Conservation (phyloP, 2,113 vertebrate species). For the Hystrix brachyura region DNA sequence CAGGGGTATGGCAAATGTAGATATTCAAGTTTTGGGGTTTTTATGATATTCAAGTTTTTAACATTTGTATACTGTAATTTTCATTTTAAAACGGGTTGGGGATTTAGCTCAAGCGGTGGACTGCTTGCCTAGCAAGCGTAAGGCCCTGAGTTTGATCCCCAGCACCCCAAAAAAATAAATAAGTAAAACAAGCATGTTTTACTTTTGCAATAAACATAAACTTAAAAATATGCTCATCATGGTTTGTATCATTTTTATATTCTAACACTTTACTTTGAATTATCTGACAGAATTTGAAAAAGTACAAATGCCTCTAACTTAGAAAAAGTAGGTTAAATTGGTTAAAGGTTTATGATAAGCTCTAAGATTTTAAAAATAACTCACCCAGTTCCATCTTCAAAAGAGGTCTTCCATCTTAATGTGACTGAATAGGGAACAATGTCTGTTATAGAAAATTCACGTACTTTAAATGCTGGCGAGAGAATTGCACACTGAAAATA, state of each 20-base stretch:
- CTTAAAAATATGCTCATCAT: background rate
- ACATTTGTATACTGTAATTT: background rate
- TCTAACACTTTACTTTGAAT: slow-evolving; percentile 44
- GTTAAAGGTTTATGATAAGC: slow-evolving; percentile 26
- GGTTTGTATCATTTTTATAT: slow-evolving; percentile 29
- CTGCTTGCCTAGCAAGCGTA: no score
- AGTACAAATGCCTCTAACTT: slow-evolving; percentile 16
- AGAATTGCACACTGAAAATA: slow-evolving; percentile 96
- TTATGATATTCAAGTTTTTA: background rate
- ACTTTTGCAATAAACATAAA: slow-evolving; percentile 37
- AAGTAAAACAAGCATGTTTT: background rate
- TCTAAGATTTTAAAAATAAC: slow-evolving; percentile 70
- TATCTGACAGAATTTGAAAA: slow-evolving; percentile 30
- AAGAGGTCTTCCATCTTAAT: slow-evolving; percentile 95
- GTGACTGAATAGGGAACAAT: slow-evolving; percentile 96
- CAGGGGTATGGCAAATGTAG: background rate
- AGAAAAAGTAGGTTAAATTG: slow-evolving; percentile 32
- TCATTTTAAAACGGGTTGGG: background rate
- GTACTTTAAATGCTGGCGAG: slow-evolving; percentile 97
- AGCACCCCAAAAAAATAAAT: no score
- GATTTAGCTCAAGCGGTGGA: no score
- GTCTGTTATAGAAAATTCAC: slow-evolving; percentile 98
- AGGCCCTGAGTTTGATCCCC: no score
- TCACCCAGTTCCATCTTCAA: slow-evolving; percentile 95
- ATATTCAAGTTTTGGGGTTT: background rate